These are phyloP conservation scores for Pararge aegeria DNA, from an alignment of 1,140 invertebrate species.

Conservation along the genomic window DNA sequence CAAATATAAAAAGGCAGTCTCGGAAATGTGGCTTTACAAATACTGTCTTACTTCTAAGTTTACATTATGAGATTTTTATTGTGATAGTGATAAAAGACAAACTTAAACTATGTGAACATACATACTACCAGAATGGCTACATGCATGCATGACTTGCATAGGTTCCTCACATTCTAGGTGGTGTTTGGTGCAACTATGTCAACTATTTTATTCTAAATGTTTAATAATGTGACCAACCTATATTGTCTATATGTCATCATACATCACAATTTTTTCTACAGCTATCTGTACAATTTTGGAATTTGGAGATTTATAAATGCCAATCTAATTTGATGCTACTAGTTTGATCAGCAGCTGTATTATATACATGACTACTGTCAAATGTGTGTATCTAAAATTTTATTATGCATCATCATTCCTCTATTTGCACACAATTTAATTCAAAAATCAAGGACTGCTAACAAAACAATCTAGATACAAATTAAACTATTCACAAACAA, in stretches of 20 bases:
- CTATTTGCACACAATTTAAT: constrained; percentile 62
- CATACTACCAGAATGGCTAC: constrained; percentile 67
- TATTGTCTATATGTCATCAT: constrained; percentile 81
- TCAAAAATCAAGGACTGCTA: constrained; percentile 56
- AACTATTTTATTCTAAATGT: constrained; percentile 67
- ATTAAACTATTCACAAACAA: constrained; percentile 76
- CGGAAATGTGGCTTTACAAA: constrained; percentile 77
- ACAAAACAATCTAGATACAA: constrained; percentile 69
- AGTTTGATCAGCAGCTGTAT: constrained; percentile 64
- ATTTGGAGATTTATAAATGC: constrained; percentile 60
- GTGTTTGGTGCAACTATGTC: constrained; percentile 70
- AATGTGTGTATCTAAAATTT: constrained; percentile 43
- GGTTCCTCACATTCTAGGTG: constrained; percentile 64
- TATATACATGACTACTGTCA: constrained; percentile 64
- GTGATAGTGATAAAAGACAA: constrained; percentile 77
- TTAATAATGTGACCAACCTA: constrained; percentile 77
- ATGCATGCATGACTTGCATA: constrained; percentile 62
- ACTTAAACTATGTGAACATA: constrained; percentile 76
- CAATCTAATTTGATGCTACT: constrained; percentile 60
- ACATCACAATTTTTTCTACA: constrained; percentile 81
- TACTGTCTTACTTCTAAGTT: constrained; percentile 76
- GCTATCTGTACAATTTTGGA: constrained; percentile 78
- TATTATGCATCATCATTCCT: constrained; percentile 45
- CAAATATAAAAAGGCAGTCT: constrained; percentile 80
- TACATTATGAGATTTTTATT: constrained; percentile 78